Evolutionary conservation across 2,888 invertebrate species (phyloP).

Genomic region (Xestia xanthographa): DNA sequence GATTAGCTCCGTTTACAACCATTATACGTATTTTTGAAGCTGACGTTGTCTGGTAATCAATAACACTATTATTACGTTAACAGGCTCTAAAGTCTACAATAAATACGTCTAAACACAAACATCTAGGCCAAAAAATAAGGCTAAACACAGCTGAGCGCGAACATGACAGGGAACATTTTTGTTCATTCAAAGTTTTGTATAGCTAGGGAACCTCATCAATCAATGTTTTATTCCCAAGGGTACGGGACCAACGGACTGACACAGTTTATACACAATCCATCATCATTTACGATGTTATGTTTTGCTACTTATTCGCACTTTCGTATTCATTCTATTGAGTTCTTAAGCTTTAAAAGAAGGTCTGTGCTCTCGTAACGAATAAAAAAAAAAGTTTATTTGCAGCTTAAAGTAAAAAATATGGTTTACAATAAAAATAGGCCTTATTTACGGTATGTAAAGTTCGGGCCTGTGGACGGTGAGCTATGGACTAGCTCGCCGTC

Average conservation of each 20-base stretch:
- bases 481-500: too few species aligned
- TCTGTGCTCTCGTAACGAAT: too few species aligned
- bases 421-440: too few species aligned
- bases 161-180: slow-evolving; percentile 31
- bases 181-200: slow-evolving; percentile 35
- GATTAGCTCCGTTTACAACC: too few species aligned
- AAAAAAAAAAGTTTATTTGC: too few species aligned
- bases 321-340: neutral
- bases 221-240: slow-evolving; percentile 48
- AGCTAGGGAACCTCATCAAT: slow-evolving; percentile 57
- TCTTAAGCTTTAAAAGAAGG: too few species aligned
- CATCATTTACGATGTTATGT: slow-evolving; percentile 54
- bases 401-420: too few species aligned
- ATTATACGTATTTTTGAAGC: too few species aligned
- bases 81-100: neutral
- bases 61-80: neutral
- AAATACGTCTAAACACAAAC: neutral
- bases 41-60: neutral
- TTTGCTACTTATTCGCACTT: slow-evolving; percentile 48
- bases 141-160: slow-evolving; percentile 8
- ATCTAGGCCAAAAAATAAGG: neutral
- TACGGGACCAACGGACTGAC: slow-evolving; percentile 28
- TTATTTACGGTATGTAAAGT: too few species aligned
- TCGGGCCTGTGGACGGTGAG: too few species aligned
- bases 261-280: slow-evolving; percentile 57